Percentiles rank a stretch among this genome's conserved stretches.
These are phyloP conservation scores for Tupaia chinensis DNA, from an alignment of 2,113 vertebrate genomes.

Conservation along the genomic window DNA sequence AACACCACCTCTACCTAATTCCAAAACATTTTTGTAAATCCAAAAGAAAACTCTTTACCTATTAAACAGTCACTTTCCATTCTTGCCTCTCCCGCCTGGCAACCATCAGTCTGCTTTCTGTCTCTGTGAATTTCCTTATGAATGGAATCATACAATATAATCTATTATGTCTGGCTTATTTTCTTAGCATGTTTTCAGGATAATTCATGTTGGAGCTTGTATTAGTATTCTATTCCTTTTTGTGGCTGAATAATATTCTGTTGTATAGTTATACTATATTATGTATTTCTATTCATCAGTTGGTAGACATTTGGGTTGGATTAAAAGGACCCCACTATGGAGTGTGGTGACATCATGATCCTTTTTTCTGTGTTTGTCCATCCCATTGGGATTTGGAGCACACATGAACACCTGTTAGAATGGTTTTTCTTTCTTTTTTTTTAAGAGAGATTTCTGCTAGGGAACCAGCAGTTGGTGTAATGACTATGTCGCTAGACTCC, in stretches of 20 bases:
- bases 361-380: too few relatives aligned
- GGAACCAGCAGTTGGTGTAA: neutral
- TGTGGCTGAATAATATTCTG: slow-evolving; percentile 23
- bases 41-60: neutral
- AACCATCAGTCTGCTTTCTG: neutral
- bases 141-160: neutral
- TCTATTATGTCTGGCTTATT: neutral
- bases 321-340: too few relatives aligned
- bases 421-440: too few relatives aligned
- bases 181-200: slow-evolving; percentile 6
- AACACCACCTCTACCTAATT: neutral
- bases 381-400: too few relatives aligned
- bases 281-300: neutral
- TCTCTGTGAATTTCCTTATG: neutral
- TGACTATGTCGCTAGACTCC: neutral
- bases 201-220: neutral
- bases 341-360: too few relatives aligned
- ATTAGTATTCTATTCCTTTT: neutral
- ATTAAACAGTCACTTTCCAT: neutral
- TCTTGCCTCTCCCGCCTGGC: neutral
- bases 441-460: too few relatives aligned
- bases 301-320: neutral
- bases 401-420: too few relatives aligned
- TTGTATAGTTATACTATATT: neutral
- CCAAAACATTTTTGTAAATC: neutral